A percentile compares a stretch with the other conserved stretches of the same genome.
Conservation (phyloP, 2,113 vertebrate species). For the Sylvia atricapilla region DNA sequence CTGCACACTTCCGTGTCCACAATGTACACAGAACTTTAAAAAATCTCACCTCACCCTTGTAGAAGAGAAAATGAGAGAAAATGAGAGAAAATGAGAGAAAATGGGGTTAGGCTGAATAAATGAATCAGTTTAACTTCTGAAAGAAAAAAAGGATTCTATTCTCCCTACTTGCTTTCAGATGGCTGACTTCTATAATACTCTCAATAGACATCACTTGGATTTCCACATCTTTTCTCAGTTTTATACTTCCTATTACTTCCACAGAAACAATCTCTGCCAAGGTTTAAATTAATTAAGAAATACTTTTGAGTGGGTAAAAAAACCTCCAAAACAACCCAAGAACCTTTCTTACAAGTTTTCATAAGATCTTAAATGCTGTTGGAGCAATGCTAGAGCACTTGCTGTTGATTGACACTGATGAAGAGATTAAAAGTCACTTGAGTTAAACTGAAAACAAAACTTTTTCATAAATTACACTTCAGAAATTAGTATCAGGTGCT, state of each 20-base stretch:
- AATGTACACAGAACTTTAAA: background rate
- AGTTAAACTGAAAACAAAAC: background rate
- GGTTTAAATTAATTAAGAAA: background rate
- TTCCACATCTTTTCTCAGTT: background rate
- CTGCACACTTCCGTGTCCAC: background rate
- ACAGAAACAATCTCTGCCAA: background rate
- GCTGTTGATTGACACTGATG: background rate
- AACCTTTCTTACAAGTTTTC: constrained; percentile 35
- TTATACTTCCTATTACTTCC: background rate
- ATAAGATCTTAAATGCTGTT: constrained; percentile 4
- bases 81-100: background rate
- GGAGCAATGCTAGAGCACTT: constrained; percentile 16
- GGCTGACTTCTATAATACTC: background rate
- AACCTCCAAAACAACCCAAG: too few relatives aligned
- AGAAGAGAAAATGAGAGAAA: background rate
- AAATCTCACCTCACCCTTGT: background rate
- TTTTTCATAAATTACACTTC: background rate
- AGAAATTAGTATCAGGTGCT: background rate
- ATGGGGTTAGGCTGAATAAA: background rate
- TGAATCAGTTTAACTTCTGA: background rate
- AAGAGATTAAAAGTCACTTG: background rate
- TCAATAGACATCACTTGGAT: background rate
- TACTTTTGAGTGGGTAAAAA: background rate
- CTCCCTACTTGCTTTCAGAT: background rate
- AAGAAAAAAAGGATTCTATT: background rate